Evolutionary conservation across 2,797 vertebrate genomes (phyloP).

Genomic region (Spatula clypeata): DNA sequence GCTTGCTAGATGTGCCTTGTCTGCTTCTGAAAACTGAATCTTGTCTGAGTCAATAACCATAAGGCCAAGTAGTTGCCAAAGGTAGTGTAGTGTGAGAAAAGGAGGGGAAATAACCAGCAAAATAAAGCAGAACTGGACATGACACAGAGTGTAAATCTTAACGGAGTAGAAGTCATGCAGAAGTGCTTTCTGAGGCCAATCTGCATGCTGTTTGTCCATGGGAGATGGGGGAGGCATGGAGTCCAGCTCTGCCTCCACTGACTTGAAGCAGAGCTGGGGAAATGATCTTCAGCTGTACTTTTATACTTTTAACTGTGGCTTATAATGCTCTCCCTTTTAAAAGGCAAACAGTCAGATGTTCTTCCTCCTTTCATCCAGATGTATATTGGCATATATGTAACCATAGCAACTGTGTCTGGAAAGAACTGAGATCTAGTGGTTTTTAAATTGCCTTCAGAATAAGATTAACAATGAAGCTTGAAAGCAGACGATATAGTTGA

Average conservation of each 20-base stretch:
- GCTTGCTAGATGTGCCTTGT: neutral
- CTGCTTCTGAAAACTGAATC: neutral
- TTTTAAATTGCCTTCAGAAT: constrained; percentile 44
- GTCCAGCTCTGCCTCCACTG: neutral
- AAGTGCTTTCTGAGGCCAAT: neutral
- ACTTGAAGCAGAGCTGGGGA: neutral
- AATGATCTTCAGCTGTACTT: constrained; percentile 9
- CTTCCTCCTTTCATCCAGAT: constrained; percentile 35
- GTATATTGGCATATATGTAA: constrained; percentile 46
- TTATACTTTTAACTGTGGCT: constrained; percentile 13
- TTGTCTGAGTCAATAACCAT: neutral
- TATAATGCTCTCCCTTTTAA: neutral
- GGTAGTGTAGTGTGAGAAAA: neutral
- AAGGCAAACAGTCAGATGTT: neutral
- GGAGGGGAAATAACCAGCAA: neutral
- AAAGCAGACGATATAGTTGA: neutral
- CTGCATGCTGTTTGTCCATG: rapidly evolving
- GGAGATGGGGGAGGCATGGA: neutral
- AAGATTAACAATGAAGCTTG: constrained; percentile 31
- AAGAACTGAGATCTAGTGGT: constrained; percentile 22
- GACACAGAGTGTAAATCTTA: rapidly evolving
- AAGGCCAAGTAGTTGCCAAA: neutral
- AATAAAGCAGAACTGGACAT: neutral
- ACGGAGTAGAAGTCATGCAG: neutral
- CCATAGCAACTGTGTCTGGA: constrained; percentile 45